Percentiles rank a stretch among this genome's conserved stretches.
These are phyloP conservation scores for Biston betularia DNA, from an alignment of 2,888 invertebrate species.

Conservation along the genomic window DNA sequence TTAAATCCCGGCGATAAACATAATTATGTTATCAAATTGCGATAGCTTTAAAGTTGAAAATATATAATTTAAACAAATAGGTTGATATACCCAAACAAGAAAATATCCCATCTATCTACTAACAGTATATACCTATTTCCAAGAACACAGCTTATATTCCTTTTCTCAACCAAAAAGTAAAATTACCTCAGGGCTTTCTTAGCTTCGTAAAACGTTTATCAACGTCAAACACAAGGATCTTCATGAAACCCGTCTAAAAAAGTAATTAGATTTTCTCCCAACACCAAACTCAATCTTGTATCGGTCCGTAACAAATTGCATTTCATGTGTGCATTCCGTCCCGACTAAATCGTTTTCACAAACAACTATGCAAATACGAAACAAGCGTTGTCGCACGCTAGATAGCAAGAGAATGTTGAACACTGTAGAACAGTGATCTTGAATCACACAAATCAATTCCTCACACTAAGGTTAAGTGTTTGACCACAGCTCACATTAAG, in stretches of 20 bases:
- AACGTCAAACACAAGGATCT: slow-evolving; percentile 6
- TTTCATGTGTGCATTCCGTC: slow-evolving; percentile 60
- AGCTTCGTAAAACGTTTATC: slow-evolving; percentile 1
- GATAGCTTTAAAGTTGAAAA: too few relatives aligned
- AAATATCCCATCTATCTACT: neutral
- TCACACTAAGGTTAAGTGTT: neutral
- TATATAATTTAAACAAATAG: neutral
- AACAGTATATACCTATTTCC: neutral
- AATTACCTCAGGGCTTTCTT: neutral
- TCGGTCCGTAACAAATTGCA: slow-evolving; percentile 61
- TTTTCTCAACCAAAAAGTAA: neutral
- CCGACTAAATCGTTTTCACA: slow-evolving; percentile 73
- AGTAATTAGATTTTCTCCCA: slow-evolving; percentile 42
- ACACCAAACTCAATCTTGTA: slow-evolving; percentile 45
- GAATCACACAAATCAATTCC: neutral
- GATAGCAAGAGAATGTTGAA: slow-evolving; percentile 72
- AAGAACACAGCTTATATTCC: neutral
- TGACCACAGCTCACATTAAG: too few relatives aligned
- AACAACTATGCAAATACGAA: slow-evolving; percentile 80
- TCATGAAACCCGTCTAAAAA: slow-evolving; percentile 26
- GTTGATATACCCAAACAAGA: neutral
- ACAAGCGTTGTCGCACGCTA: slow-evolving; percentile 71
- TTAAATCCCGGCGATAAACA: too few relatives aligned
- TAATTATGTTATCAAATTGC: neutral
- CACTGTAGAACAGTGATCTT: slow-evolving; percentile 13